phyloP scores from a whole-genome alignment of 2,113 vertebrate genomes.

The Cnemophilus loriae region DNA sequence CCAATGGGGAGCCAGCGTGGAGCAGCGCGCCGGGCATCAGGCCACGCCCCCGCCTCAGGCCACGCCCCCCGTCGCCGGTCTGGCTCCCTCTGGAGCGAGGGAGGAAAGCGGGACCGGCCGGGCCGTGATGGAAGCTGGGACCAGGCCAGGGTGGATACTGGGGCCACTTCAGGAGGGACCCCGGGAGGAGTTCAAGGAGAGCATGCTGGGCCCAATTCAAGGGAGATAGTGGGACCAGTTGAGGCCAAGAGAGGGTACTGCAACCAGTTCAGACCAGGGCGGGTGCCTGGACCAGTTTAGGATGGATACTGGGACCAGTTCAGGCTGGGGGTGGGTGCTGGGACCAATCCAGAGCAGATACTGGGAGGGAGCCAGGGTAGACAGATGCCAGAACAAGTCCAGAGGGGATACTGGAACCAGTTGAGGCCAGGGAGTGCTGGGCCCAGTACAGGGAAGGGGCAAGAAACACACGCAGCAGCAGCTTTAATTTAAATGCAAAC shows the following conservation, averaged over 20 bases:
- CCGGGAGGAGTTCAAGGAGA: not conserved
- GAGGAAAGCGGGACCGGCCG: fast-evolving
- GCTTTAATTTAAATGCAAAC: constrained; percentile 27
- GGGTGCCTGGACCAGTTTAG: not conserved
- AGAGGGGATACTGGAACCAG: not conserved
- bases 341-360: not conserved
- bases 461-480: not conserved
- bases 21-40: fast-evolving
- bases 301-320: not conserved
- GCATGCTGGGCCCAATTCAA: not conserved
- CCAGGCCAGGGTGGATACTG: fast-evolving
- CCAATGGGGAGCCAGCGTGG: not conserved
- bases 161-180: fast-evolving
- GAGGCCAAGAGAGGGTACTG: not conserved
- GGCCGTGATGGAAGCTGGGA: fast-evolving
- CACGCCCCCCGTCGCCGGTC: fast-evolving
- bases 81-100: fast-evolving
- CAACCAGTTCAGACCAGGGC: too few species aligned
- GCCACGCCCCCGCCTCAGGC: fast-evolving
- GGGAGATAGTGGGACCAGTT: fast-evolving
- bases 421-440: not conserved
- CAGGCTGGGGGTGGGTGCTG: not conserved
- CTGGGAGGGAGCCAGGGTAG: not conserved
- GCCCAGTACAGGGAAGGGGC: not conserved
- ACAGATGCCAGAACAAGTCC: not conserved